Evolutionary conservation across 2,113 vertebrate species (phyloP).

Genomic region (Recurvirostra avosetta): DNA sequence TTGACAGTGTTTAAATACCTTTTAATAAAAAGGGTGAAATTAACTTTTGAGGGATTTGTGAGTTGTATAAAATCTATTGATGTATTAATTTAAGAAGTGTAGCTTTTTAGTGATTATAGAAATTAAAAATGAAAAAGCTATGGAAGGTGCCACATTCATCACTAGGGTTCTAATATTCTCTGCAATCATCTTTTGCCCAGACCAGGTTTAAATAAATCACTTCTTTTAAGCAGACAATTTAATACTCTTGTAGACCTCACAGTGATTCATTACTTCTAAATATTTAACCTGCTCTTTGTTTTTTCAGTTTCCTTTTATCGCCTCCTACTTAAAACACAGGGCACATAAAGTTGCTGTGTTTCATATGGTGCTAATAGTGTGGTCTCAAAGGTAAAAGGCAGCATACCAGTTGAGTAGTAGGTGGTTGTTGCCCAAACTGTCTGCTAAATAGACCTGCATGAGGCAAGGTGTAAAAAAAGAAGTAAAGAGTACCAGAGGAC

Average conservation of each 20-base stretch:
- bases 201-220: slow-evolving; percentile 12
- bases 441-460: not conserved
- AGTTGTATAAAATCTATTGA: slow-evolving; percentile 24
- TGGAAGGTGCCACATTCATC: not conserved
- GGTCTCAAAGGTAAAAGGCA: not conserved
- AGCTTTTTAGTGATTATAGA: slow-evolving; percentile 41
- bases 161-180: not conserved
- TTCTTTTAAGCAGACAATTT: not conserved
- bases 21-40: slow-evolving; percentile 30
- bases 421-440: not conserved
- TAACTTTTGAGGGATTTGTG: slow-evolving; percentile 37
- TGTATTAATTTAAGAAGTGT: slow-evolving; percentile 46
- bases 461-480: not conserved
- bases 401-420: not conserved
- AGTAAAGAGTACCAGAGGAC: not conserved
- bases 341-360: not conserved
- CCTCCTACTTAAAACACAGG: not conserved
- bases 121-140: not conserved
- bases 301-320: not conserved
- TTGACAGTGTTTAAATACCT: slow-evolving; percentile 45
- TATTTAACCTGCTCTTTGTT: not conserved
- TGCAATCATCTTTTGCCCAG: slow-evolving; percentile 14
- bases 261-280: not conserved
- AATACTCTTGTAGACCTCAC: not conserved
- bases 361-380: not conserved